Conservation (phyloP, 2,888 invertebrate species). For the Pristionchus exspectatus region DNA sequence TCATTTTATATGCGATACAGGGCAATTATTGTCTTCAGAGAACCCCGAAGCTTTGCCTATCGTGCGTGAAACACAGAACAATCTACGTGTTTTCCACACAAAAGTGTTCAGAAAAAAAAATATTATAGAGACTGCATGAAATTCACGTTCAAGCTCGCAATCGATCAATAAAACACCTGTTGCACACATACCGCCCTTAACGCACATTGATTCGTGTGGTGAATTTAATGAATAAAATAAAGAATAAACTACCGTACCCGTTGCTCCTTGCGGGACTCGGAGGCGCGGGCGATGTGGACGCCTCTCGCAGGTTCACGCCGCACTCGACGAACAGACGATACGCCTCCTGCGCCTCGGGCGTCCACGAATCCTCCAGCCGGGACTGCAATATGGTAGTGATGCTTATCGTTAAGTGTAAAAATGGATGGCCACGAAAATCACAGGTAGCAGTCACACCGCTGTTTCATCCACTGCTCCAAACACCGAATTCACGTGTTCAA, state of each 20-base stretch:
- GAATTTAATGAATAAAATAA: too few relatives aligned
- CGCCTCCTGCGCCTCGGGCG: constrained; percentile 85
- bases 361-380: constrained; percentile 52
- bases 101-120: too few relatives aligned
- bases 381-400: background rate
- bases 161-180: too few relatives aligned
- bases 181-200: too few relatives aligned
- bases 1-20: too few relatives aligned
- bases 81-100: too few relatives aligned
- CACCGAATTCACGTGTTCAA: background rate
- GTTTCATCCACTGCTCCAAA: background rate
- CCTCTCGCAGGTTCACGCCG: constrained; percentile 21
- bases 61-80: too few relatives aligned
- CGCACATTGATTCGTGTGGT: too few relatives aligned
- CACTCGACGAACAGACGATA: constrained; percentile 91
- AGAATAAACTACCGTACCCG: constrained; percentile 34
- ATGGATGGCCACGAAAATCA: background rate
- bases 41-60: too few relatives aligned
- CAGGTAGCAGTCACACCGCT: background rate
- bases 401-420: background rate
- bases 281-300: constrained; percentile 31
- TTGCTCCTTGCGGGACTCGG: constrained; percentile 27
- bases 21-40: too few relatives aligned
- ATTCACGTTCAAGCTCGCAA: too few relatives aligned
- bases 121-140: too few relatives aligned